These are phyloP conservation scores for Odobenus rosmarus DNA, from an alignment of 2,113 vertebrate genomes.

Conservation along the genomic window DNA sequence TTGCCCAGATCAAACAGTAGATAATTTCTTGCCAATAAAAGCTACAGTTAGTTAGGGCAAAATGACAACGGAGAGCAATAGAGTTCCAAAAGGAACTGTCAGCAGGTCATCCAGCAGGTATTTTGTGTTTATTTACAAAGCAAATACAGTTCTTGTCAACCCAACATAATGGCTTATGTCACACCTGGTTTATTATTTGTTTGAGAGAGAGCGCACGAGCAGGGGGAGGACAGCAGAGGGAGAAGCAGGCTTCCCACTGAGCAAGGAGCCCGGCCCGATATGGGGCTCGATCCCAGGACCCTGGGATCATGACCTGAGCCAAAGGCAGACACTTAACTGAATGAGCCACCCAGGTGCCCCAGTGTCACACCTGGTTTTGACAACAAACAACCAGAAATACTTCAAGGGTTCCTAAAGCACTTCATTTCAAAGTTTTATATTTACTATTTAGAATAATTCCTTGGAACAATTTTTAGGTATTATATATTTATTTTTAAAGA, in stretches of 20 bases:
- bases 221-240: too few species aligned
- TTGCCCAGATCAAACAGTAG: background rate
- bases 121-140: background rate
- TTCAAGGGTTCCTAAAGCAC: background rate
- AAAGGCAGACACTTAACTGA: too few species aligned
- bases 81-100: background rate
- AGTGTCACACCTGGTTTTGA: background rate
- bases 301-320: too few species aligned
- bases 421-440: background rate
- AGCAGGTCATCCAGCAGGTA: background rate
- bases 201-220: too few species aligned
- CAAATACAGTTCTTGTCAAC: background rate
- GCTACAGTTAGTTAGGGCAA: background rate
- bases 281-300: too few species aligned
- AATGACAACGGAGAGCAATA: background rate
- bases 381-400: background rate
- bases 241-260: too few species aligned
- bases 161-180: background rate
- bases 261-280: too few species aligned
- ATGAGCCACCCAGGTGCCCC: too few species aligned
- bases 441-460: background rate
- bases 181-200: background rate
- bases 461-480: constrained; percentile 11
- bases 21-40: background rate
- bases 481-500: constrained; percentile 14